Conservation (phyloP, 2,113 vertebrate species). For the Leiothrix lutea region DNA sequence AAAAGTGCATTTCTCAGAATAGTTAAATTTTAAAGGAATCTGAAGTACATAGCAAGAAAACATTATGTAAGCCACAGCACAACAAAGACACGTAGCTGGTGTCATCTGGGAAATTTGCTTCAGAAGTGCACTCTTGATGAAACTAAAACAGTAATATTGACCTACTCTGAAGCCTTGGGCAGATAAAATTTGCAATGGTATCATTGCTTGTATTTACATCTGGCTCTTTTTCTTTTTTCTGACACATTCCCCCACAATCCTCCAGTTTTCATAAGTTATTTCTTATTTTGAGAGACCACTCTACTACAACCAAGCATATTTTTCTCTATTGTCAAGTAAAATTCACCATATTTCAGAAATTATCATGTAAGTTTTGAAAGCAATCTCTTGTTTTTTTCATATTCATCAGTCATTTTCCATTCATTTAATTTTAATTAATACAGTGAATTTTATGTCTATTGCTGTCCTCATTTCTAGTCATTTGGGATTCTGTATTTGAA, state of each 20-base stretch:
- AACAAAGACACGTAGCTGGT: background rate
- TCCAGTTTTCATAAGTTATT: background rate
- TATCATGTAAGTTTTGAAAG: background rate
- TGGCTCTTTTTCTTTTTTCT: background rate
- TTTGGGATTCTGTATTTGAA: background rate
- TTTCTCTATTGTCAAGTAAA: background rate
- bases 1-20: background rate
- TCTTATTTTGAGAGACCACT: background rate
- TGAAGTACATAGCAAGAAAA: background rate
- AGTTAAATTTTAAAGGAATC: background rate
- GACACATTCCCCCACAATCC: rapidly evolving
- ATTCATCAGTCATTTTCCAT: background rate
- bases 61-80: background rate
- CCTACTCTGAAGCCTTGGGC: background rate
- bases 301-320: background rate
- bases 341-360: background rate
- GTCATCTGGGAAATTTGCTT: background rate
- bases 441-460: background rate
- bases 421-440: background rate
- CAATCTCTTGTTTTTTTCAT: background rate
- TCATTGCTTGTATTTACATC: background rate
- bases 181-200: background rate
- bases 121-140: background rate
- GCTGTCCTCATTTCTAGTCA: background rate
- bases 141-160: background rate